phyloP scores from a whole-genome alignment of 2,113 vertebrate species.

The Nyctereutes procyonoides region DNA sequence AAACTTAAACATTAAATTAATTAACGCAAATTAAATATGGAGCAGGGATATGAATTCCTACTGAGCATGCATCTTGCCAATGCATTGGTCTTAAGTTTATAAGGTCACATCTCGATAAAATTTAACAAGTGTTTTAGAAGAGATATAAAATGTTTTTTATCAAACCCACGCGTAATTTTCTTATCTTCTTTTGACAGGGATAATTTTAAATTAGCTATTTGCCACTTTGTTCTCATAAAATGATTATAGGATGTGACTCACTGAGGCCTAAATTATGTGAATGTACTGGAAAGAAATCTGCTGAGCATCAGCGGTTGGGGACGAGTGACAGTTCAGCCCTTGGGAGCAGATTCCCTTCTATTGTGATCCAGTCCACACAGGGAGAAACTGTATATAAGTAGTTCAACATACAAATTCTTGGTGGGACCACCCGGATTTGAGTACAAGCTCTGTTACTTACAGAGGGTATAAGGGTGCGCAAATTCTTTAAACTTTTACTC shows the following conservation, averaged over 20 bases:
- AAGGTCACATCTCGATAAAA: slow-evolving; percentile 78
- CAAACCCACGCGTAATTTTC: slow-evolving; percentile 80
- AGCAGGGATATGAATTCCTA: slow-evolving; percentile 16
- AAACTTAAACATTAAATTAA: slow-evolving; percentile 61
- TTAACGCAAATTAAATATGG: slow-evolving; percentile 49
- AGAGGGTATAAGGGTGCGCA: background rate
- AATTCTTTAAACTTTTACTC: background rate
- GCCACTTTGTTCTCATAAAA: slow-evolving; percentile 79
- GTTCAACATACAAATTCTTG: background rate
- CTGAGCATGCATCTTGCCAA: background rate
- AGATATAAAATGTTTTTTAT: slow-evolving; percentile 75
- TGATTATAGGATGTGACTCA: slow-evolving; percentile 77
- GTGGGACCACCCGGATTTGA: background rate
- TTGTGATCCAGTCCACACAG: background rate
- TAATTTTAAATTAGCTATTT: slow-evolving; percentile 83
- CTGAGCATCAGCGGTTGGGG: background rate
- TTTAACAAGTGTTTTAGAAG: slow-evolving; percentile 81
- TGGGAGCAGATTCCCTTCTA: background rate
- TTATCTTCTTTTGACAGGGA: slow-evolving; percentile 83
- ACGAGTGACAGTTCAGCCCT: background rate
- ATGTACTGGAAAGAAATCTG: slow-evolving; percentile 63
- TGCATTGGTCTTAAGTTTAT: slow-evolving; percentile 69
- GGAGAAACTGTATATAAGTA: background rate
- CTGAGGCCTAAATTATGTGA: slow-evolving; percentile 68
- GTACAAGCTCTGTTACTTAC: background rate